Percentiles rank a stretch among this genome's conserved stretches.
phyloP scores from a whole-genome alignment of 2,888 invertebrate species.

The Drosophila neonasuta region DNA sequence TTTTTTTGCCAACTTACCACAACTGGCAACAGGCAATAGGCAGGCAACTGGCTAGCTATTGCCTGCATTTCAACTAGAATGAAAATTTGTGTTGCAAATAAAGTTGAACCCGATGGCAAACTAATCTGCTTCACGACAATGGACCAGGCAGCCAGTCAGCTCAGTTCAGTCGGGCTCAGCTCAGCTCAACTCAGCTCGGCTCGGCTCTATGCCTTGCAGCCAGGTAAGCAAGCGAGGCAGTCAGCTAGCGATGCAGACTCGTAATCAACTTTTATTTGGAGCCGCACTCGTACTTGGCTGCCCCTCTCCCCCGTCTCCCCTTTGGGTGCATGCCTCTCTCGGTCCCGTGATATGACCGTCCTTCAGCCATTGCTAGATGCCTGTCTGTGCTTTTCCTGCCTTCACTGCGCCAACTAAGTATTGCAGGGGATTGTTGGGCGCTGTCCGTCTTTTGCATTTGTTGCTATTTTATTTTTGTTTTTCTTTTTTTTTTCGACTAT shows the following conservation, averaged over 20 bases:
- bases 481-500: constrained; percentile 35
- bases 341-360: constrained; percentile 64
- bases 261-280: constrained; percentile 72
- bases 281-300: constrained; percentile 38
- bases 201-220: constrained; percentile 9
- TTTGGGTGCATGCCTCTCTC: neutral
- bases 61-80: constrained; percentile 71
- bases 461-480: neutral
- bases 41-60: constrained; percentile 40
- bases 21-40: constrained; percentile 18
- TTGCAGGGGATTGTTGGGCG: constrained; percentile 50
- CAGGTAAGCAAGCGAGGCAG: constrained; percentile 23
- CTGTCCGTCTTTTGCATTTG: constrained; percentile 48
- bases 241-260: constrained; percentile 49
- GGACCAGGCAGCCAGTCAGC: constrained; percentile 47
- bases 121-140: constrained; percentile 78
- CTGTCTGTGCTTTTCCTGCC: constrained; percentile 67
- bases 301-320: neutral
- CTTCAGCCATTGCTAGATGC: constrained; percentile 62
- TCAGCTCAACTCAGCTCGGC: neutral
- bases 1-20: constrained; percentile 1
- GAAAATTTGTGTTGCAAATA: constrained; percentile 78
- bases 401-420: constrained; percentile 32
- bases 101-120: constrained; percentile 79
- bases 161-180: neutral